Percentiles rank a stretch among this genome's conserved stretches.
These are phyloP conservation scores for Misgurnus anguillicaudatus DNA, from an alignment of 2,113 vertebrate species.

Conservation along the genomic window DNA sequence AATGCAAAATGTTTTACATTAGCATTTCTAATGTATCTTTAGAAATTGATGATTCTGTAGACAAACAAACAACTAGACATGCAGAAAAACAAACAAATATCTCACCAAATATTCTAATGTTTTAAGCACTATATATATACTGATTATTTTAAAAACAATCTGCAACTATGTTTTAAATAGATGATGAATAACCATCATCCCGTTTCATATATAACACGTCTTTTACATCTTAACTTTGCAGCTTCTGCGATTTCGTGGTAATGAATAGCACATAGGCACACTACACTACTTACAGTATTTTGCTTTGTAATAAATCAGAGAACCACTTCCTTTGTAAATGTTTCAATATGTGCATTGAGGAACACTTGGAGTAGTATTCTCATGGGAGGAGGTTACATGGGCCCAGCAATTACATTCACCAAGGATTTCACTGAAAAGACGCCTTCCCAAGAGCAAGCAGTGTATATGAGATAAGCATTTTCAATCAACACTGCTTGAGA, in stretches of 20 bases:
- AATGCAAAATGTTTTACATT: too few species aligned
- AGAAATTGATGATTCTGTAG: too few species aligned
- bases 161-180: background rate
- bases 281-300: constrained; percentile 55
- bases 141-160: background rate
- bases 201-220: background rate
- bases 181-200: background rate
- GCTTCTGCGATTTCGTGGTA: constrained; percentile 44
- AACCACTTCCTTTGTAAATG: constrained; percentile 59
- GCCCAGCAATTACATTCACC: constrained; percentile 40
- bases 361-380: constrained; percentile 51
- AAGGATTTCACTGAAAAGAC: constrained; percentile 35
- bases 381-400: constrained; percentile 51
- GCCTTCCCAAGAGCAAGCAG: constrained; percentile 19
- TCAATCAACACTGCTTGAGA: background rate
- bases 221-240: constrained; percentile 47
- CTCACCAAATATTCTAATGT: background rate
- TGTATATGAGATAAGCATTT: constrained; percentile 10
- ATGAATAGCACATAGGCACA: constrained; percentile 40
- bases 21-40: too few species aligned
- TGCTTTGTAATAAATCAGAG: constrained; percentile 59
- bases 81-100: too few species aligned
- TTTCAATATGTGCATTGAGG: constrained; percentile 60
- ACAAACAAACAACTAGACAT: too few species aligned
- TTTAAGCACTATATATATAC: background rate